Base-by-base conservation (phyloP, 2,888 invertebrate genomes). In the Habrosyne pyritoides region DNA sequence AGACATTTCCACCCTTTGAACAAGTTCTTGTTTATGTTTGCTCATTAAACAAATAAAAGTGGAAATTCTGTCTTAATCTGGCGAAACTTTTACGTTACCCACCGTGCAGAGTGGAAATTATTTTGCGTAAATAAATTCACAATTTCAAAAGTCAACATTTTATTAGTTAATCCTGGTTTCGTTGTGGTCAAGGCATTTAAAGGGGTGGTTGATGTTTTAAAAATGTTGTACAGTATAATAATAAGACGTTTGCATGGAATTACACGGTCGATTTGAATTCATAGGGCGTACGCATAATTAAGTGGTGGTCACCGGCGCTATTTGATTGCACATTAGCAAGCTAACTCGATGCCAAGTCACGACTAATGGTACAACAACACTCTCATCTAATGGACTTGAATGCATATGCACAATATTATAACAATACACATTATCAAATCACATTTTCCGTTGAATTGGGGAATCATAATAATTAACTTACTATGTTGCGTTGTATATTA, bases 21-120 rank as follows among this genome's bases (percentile, higher is more conserved):
- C 84, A 87, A 91, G 81, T 91, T 89, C 82, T 84, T 91, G 89
- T 91, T 91, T 90, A 84, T 87, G 87, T 90, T 91, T 87, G 83
- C 89, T 88, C 86, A 86, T 89, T 89, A 87, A 86, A 87, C 86
- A 89, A 89, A 89, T 87, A 89, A 85, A 88, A 89, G 87, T 85
- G 77, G 75, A 77, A 81, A 84, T 87, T 86, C 76, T 73, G 77
- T 81, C 84, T 86, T 86, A 84, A 86, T 84, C 83, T 80, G 73
- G 67, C 68, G 61, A 81, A 79, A 84, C 75, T 87, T 84, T 77
- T 73, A 70, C 75, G 71, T 76, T 69, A 71, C 77, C 73, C 65
- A 66, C 69, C 67, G 71, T 63, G 73, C 66, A 57, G 61, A 66
- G 61, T 67, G 61, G 54, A 73, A 77, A 69, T 74, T 75, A 75